phyloP scores from a whole-genome alignment of 1,140 invertebrate species.

The Temnothorax longispinosus region DNA sequence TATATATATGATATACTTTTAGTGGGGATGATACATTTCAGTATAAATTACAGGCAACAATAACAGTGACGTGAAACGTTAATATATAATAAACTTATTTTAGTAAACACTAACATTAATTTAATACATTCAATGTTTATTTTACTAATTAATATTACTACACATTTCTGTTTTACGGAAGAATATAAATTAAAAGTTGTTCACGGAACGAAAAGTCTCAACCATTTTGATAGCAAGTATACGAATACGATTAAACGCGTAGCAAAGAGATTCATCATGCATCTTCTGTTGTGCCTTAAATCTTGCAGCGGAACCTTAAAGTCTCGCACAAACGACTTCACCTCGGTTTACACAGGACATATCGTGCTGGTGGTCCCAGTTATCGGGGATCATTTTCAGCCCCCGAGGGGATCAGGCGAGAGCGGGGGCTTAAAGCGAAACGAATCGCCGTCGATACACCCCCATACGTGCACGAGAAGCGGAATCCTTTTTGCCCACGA shows the following conservation, averaged over 20 bases:
- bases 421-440: slow-evolving; percentile 82
- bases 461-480: slow-evolving; percentile 76
- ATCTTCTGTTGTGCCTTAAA: slow-evolving; percentile 50
- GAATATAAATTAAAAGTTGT: background rate
- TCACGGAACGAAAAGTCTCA: background rate
- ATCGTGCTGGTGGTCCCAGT: slow-evolving; percentile 78
- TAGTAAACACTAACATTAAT: background rate
- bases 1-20: too few species aligned
- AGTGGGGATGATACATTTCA: background rate
- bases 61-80: background rate
- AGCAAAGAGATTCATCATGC: slow-evolving; percentile 44
- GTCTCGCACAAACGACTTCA: slow-evolving; percentile 70
- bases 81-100: background rate
- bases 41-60: background rate
- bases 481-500: slow-evolving; percentile 79
- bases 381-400: slow-evolving; percentile 83
- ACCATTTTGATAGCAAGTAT: background rate
- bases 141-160: background rate
- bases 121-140: background rate
- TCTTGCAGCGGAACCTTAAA: slow-evolving; percentile 64
- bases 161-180: background rate
- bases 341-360: slow-evolving; percentile 74
- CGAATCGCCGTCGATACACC: slow-evolving; percentile 82
- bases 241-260: slow-evolving; percentile 12
- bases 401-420: slow-evolving; percentile 76